Conservation (phyloP, 2,113 vertebrate genomes). For the Amphilophus citrinellus region DNA sequence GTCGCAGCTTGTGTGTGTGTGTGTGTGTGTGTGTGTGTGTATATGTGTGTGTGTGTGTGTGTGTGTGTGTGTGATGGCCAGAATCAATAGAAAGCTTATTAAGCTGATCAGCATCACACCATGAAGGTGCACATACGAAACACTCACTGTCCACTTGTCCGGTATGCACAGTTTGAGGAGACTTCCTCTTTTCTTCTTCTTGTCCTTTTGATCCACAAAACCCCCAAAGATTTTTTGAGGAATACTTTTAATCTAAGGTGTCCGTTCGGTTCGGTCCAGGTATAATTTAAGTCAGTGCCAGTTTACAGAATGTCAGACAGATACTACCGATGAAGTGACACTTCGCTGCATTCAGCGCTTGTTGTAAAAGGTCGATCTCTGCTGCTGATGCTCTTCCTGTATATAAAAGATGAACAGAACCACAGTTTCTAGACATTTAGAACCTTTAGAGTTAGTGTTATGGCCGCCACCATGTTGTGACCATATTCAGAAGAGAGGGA, state of each 20-base stretch:
- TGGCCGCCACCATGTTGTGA: no score
- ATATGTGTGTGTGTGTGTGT: not conserved
- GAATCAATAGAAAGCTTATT: slow-evolving; percentile 57
- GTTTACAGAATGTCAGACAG: not conserved
- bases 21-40: slow-evolving; percentile 25
- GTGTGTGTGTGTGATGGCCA: not conserved
- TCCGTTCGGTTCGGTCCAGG: not conserved
- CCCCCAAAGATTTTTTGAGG: not conserved
- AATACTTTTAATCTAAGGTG: not conserved
- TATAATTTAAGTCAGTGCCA: not conserved
- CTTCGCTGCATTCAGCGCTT: not conserved
- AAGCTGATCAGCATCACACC: slow-evolving; percentile 43
- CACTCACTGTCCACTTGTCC: not conserved
- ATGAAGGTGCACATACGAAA: slow-evolving; percentile 7
- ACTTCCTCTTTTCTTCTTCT: not conserved
- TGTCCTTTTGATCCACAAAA: not conserved
- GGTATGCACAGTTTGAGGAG: not conserved
- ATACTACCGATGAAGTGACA: not conserved
- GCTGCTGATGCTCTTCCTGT: not conserved
- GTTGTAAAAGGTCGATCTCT: not conserved
- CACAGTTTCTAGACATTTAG: not conserved
- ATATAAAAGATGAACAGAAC: not conserved
- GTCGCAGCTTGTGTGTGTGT: slow-evolving; percentile 62
- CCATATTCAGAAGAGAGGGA: no score
- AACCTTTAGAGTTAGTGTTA: not conserved